These are phyloP conservation scores for Timandra comae DNA, from an alignment of 2,888 invertebrate genomes.

Conservation along the genomic window DNA sequence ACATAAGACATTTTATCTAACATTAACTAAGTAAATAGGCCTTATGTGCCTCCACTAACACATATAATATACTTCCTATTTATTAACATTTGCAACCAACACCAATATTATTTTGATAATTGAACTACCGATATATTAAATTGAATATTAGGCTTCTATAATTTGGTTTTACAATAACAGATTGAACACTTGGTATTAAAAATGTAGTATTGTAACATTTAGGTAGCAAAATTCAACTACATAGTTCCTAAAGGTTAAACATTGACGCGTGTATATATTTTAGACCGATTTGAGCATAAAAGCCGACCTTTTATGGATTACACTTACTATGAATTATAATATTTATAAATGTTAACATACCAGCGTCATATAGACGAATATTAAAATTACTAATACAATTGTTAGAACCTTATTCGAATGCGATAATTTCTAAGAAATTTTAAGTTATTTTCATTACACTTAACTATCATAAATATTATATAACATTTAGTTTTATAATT, in stretches of 20 bases:
- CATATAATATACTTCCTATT: too few species aligned
- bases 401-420: constrained; percentile 61
- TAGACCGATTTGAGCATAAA: constrained; percentile 75
- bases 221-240: constrained; percentile 34
- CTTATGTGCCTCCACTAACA: too few species aligned
- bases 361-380: constrained; percentile 71
- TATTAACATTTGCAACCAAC: constrained; percentile 13
- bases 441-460: constrained; percentile 48
- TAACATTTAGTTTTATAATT: constrained; percentile 40
- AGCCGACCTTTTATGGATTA: constrained; percentile 54
- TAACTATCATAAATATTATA: constrained; percentile 34
- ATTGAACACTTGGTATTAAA: constrained; percentile 46
- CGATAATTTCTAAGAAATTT: constrained; percentile 58
- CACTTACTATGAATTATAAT: constrained; percentile 33
- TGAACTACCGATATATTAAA: constrained; percentile 46
- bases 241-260: constrained; percentile 27
- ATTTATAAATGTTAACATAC: constrained; percentile 48
- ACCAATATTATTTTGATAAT: constrained; percentile 30
- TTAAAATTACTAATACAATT: constrained; percentile 40
- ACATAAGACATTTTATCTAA: too few species aligned
- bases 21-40: too few species aligned
- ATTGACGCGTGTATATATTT: constrained; percentile 15
- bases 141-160: constrained; percentile 39
- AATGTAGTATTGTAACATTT: constrained; percentile 11
- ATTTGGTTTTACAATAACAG: constrained; percentile 43